Evolutionary conservation across 2,797 vertebrate genomes (phyloP).

Genomic region (Poecilia picta): DNA sequence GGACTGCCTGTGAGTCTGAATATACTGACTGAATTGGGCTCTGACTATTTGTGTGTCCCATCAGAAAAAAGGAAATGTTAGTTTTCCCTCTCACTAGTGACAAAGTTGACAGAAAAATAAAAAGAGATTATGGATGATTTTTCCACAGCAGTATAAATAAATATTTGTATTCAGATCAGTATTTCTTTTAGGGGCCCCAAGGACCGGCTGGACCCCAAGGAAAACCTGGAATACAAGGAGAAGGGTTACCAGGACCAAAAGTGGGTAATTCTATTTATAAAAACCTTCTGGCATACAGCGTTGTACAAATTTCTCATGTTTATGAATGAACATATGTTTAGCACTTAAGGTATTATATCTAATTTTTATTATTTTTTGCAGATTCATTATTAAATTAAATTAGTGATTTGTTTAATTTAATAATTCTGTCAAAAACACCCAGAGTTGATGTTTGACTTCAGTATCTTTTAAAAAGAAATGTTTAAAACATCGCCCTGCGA

Average conservation of each 20-base stretch:
- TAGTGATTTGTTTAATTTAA: neutral
- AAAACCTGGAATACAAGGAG: conserved; percentile 79
- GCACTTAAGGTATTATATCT: neutral
- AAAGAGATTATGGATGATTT: neutral
- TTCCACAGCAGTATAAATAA: neutral
- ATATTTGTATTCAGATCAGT: neutral
- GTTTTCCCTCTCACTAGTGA: neutral
- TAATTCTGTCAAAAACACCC: neutral
- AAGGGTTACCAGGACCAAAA: conserved; percentile 87
- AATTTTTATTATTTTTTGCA: neutral
- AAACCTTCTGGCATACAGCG: neutral
- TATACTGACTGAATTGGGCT: neutral
- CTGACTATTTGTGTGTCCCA: neutral
- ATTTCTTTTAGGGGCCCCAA: conserved; percentile 75
- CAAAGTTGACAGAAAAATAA: neutral
- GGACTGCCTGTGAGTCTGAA: conserved; percentile 82
- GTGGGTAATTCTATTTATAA: conserved; percentile 59
- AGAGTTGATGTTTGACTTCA: neutral
- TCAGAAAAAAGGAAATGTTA: neutral
- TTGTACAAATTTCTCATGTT: neutral
- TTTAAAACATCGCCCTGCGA: neutral
- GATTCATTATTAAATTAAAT: neutral
- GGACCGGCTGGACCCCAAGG: conserved; percentile 83
- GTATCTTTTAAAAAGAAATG: neutral
- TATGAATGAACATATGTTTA: neutral